These are phyloP conservation scores for Tretioscincus oriximinensis DNA, from an alignment of 2,113 vertebrate genomes.

Conservation along the genomic window DNA sequence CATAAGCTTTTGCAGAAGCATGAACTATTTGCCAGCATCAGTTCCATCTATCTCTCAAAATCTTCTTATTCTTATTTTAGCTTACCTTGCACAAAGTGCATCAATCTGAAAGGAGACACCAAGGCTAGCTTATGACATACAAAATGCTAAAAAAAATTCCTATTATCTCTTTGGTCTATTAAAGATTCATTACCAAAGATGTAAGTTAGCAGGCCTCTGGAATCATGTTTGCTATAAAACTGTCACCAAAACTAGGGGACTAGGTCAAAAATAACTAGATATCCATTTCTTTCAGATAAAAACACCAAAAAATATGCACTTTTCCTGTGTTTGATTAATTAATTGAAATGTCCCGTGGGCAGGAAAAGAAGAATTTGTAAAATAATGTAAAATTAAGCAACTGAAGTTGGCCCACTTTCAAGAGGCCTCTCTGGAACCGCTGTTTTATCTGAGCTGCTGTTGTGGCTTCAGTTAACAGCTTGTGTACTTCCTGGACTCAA, in stretches of 20 bases:
- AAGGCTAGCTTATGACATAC: not conserved
- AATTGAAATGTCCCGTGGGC: not conserved
- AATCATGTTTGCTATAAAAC: not conserved
- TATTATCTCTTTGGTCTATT: not conserved
- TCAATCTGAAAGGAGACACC: constrained; percentile 7
- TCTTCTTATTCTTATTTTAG: not conserved
- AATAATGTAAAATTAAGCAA: not conserved
- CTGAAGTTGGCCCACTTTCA: not conserved
- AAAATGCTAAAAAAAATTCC: not conserved
- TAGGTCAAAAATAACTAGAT: not conserved
- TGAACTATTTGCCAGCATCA: not conserved
- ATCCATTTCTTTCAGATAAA: not conserved
- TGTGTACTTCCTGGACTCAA: not conserved
- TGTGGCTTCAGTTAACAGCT: not conserved
- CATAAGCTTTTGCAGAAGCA: not conserved
- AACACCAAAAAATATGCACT: not conserved
- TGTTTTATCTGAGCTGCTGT: not conserved
- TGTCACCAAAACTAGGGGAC: not conserved
- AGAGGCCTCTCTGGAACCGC: not conserved
- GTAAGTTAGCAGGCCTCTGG: constrained; percentile 5
- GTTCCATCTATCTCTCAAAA: not conserved
- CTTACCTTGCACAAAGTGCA: constrained; percentile 4
- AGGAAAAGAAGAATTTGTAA: not conserved
- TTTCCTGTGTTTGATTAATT: not conserved
- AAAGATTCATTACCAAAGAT: constrained; percentile 16